Base-by-base conservation (phyloP, 2,888 invertebrate species). In the Caenorhabditis angaria region DNA sequence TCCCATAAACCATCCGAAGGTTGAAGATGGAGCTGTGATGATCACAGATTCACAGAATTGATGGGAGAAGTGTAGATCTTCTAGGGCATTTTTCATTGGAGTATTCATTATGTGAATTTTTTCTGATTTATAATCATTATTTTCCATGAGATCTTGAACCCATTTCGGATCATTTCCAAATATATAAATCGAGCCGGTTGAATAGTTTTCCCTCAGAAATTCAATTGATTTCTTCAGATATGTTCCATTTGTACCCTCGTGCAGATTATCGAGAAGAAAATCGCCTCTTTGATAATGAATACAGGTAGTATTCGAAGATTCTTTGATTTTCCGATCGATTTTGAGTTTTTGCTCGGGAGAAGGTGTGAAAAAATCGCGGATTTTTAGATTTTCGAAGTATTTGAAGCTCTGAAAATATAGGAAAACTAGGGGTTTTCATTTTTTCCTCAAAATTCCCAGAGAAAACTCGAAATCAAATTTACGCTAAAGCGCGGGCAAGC, bases 1-100 rank as follows among this genome's bases (percentile, higher is more conserved):
- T 65, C 65, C 65, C n/a, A 70, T 25, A 65, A 65, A 70, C 65
- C 65, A 70, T 22, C 65, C 70, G n/a, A 70, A 70, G 14, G 65
- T 70, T 3, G 70, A 70, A 14, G 70, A 70, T 14, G 70, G 65
- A 0, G 70, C 70, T 65, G 71, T 71, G 24, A 71, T 71, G 1
- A 71, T 29, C 2, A 71, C 60, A 29, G 71, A 48, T 29, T 71
- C 66, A 57, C 71, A 71, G 29, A 59, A 63, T 10, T 63, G 10
- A 20, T 55, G 62, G 4, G 71, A 55, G 27, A 71, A 71, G 25
- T 63, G 48, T 12, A 71, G 53, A 61, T 71, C 71, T 10, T 56
- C 51, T 1, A 71, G 55, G 0, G 66, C 66, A 4, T 63, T 53
- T 5, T 54, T 27, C 3, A 27, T 6, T 10, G 25, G 27, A 12